Percentiles rank a stretch among this genome's conserved stretches.
These are phyloP conservation scores for Xanthorhoe designata DNA, from an alignment of 2,888 invertebrate species.

Conservation along the genomic window DNA sequence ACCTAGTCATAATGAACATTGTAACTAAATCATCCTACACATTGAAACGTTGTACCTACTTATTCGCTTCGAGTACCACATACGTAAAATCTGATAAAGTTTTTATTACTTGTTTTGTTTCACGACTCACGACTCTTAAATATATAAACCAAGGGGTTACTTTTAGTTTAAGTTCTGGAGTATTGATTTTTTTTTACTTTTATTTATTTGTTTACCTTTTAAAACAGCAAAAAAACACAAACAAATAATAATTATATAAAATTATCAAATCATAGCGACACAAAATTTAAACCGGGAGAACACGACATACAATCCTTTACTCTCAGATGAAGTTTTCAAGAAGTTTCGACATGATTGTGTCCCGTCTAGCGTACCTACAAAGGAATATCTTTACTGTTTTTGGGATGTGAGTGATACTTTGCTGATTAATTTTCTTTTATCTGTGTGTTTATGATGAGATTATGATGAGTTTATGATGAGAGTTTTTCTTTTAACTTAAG, in stretches of 20 bases:
- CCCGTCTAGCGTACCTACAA: conserved; percentile 59
- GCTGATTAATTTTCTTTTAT: conserved; percentile 1
- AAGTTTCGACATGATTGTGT: conserved; percentile 80
- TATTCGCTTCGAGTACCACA: conserved; percentile 8
- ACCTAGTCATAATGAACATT: conserved; percentile 11
- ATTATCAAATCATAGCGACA: conserved; percentile 61
- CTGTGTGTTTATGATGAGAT: neutral
- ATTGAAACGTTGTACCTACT: conserved; percentile 13
- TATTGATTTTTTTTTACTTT: no score
- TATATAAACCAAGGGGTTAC: no score
- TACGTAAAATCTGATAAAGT: conserved; percentile 51
- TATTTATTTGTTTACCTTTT: no score
- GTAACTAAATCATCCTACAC: conserved; percentile 10
- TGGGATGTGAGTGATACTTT: conserved; percentile 28
- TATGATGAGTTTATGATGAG: neutral
- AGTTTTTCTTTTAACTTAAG: no score
- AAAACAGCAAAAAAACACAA: no score
- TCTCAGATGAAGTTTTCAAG: conserved; percentile 71
- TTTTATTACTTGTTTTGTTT: conserved; percentile 51
- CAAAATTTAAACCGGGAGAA: conserved; percentile 55
- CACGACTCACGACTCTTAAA: conserved; percentile 24
- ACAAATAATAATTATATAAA: conserved; percentile 41
- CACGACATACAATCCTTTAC: conserved; percentile 71
- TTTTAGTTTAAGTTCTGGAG: no score
- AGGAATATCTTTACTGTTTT: conserved; percentile 40